Evolutionary conservation across 2,888 invertebrate species (phyloP), one percentile per base, ranked within the genome.

Genomic region (Agriopis aurantiaria): DNA sequence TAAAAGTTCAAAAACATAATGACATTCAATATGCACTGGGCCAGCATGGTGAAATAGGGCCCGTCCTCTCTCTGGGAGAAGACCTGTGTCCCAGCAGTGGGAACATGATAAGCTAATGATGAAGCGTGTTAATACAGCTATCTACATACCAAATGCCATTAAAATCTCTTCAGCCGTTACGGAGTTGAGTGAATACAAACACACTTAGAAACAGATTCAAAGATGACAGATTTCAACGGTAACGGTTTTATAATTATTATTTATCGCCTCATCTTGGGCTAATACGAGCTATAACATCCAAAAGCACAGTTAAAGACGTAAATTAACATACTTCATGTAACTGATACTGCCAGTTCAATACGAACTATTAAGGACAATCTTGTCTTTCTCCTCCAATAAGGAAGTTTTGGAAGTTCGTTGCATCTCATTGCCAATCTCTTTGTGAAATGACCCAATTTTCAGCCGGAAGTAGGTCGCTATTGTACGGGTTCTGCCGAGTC

Each of bases 401-500:
- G 72, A 78, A 77, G 71, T 75, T 75, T 69, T 33, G 40, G 76
- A 76, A 71, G 69, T 65, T 72, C 57, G 75, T 70, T 86, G 88
- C 86, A 86, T 86, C 82, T 85, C 81, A 85, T 84, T 85, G 81
- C 76, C 80, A 74, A 79, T 78, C 74, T 75, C 73, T 74, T 75
- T 73, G 70, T 70, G 71, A 68, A 79, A 79, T 84, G 87, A 87
- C 89, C 88, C 75, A 85, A 84, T 87, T 88, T 84, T 72, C 69
- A 68, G 61, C 59, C 53, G 70, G 69, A 88, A 87, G 71, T 88
- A 81, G 88, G 85, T 77, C 87, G 78, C 79, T 75, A 79, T 79
- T 79, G 76, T 78, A n/a, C 4, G 46, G 17, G 6, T 45, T 46
- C 23, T 53, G 73, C 33, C 12, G 33, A 64, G 65, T 70, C 70